A percentile compares a stretch with the other conserved stretches of the same genome.
Conservation (phyloP, 2,113 vertebrate species). For the Picathartes gymnocephalus region DNA sequence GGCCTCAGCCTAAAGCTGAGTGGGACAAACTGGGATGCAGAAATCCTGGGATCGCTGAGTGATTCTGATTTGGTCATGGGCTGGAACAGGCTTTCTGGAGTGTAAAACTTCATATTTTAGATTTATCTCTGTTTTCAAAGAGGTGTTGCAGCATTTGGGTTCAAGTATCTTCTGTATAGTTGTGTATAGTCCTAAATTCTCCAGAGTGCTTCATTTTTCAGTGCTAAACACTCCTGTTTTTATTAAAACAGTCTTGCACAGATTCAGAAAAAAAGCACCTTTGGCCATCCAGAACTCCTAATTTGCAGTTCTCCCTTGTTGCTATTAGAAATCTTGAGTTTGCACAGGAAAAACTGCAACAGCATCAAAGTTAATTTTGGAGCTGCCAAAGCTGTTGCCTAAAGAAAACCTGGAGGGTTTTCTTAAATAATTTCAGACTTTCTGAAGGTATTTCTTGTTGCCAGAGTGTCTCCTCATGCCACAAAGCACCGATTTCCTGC, state of each 20-base stretch:
- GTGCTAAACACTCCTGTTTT: not conserved
- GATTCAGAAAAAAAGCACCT: not conserved
- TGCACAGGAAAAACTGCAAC: not conserved
- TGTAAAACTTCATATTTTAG: not conserved
- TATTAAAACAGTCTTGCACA: not conserved
- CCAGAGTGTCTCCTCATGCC: not conserved
- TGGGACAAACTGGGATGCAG: not conserved
- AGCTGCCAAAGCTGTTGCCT: not conserved
- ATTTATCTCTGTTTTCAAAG: not conserved
- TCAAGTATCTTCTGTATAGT: not conserved
- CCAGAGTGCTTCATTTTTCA: not conserved
- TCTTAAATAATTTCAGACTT: not conserved
- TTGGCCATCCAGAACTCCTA: not conserved
- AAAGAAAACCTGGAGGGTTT: not conserved
- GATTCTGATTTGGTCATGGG: not conserved
- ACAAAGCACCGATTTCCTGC: not conserved
- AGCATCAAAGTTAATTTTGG: not conserved
- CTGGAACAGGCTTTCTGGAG: not conserved
- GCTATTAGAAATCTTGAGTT: not conserved
- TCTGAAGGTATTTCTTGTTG: not conserved
- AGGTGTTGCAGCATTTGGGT: not conserved
- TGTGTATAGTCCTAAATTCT: not conserved
- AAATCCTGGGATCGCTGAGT: not conserved
- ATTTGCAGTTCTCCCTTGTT: not conserved
- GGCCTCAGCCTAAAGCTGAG: not conserved